These are phyloP conservation scores for Euleptes europaea DNA, from an alignment of 2,113 vertebrate species.

Conservation along the genomic window DNA sequence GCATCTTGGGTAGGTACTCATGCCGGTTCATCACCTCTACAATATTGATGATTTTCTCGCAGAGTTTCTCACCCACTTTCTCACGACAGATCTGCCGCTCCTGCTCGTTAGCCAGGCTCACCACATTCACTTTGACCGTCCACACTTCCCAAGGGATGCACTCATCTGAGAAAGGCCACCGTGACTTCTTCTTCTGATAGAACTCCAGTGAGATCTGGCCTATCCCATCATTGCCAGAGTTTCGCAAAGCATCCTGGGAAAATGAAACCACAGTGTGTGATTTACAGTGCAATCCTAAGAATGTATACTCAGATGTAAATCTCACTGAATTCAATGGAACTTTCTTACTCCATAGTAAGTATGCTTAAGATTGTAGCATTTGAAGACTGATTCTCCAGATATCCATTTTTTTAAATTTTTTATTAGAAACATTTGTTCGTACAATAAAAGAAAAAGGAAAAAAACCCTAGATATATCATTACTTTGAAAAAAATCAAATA, in stretches of 20 bases:
- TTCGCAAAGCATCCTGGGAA: conserved; percentile 86
- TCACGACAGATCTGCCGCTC: conserved; percentile 97
- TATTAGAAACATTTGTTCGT: too few species aligned
- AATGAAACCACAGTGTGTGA: neutral
- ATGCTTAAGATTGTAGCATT: neutral
- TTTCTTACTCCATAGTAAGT: too few species aligned
- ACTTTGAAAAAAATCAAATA: too few species aligned
- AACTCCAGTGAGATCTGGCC: conserved; percentile 97
- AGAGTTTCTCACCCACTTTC: conserved; percentile 97
- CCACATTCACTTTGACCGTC: conserved; percentile 96
- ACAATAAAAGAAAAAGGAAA: too few species aligned
- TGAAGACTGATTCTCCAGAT: neutral
- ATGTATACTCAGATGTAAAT: too few species aligned
- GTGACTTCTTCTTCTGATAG: conserved; percentile 98
- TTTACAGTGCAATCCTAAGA: too few species aligned
- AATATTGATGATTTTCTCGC: conserved; percentile 96
- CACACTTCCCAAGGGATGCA: conserved; percentile 98
- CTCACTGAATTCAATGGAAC: too few species aligned
- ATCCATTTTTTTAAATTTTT: too few species aligned
- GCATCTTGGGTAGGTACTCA: conserved; percentile 98
- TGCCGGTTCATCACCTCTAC: conserved; percentile 98
- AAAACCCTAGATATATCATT: too few species aligned
- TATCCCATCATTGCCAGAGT: conserved; percentile 89
- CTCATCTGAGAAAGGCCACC: conserved; percentile 97
- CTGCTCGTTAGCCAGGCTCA: conserved; percentile 94